Conservation (phyloP, 2,113 vertebrate genomes). For the Engraulis encrasicolus region DNA sequence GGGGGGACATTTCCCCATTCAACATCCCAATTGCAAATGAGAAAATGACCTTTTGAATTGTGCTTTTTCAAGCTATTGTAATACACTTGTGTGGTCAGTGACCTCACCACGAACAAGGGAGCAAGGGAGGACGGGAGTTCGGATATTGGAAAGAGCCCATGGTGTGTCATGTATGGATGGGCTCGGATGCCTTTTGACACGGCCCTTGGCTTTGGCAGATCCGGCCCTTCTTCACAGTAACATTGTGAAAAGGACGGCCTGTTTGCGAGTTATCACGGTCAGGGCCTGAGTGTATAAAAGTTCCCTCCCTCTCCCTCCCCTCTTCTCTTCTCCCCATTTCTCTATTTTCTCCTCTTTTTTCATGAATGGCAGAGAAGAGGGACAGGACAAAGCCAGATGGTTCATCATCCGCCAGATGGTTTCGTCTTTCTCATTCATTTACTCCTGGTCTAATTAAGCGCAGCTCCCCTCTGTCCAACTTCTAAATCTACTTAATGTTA, state of each 20-base stretch:
- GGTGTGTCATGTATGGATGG: conserved; percentile 24
- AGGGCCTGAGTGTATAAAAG: not conserved
- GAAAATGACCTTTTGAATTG: too few relatives aligned
- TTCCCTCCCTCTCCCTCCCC: not conserved
- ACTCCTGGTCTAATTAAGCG: not conserved
- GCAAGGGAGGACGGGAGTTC: too few relatives aligned
- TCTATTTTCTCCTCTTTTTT: too few relatives aligned
- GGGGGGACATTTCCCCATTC: too few relatives aligned
- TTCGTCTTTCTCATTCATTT: not conserved
- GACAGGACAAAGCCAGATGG: not conserved
- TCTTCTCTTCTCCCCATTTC: too few relatives aligned
- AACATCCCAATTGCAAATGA: too few relatives aligned
- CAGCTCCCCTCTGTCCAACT: not conserved
- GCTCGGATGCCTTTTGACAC: conserved; percentile 13
- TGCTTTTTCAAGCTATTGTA: too few relatives aligned
- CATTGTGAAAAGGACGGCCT: not conserved
- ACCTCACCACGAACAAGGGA: too few relatives aligned
- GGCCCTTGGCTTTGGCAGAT: conserved; percentile 15
- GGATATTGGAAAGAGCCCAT: too few relatives aligned
- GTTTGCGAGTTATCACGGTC: not conserved
- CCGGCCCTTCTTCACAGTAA: not conserved
- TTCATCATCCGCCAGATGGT: too few relatives aligned
- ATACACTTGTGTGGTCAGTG: too few relatives aligned
- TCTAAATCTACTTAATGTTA: not conserved
- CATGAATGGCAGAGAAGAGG: not conserved